A percentile compares a stretch with the other conserved stretches of the same genome.
Conservation (phyloP, 2,797 vertebrate species). For the Tachyglossus aculeatus region DNA sequence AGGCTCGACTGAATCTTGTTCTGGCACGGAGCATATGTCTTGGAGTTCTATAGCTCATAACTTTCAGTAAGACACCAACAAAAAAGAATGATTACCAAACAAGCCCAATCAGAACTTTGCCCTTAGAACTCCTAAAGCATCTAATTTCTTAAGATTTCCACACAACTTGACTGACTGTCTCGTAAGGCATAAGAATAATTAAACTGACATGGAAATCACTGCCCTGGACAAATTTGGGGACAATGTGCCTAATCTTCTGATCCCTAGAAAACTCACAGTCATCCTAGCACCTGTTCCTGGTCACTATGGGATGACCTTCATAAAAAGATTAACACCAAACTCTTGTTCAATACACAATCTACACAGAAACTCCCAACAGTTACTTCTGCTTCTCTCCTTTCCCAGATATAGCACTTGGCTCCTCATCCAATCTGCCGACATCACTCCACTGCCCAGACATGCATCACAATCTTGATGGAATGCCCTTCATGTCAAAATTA, state of each 20-base stretch:
- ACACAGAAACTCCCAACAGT: neutral
- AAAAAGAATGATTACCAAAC: slow-evolving; percentile 67
- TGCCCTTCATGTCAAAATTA: slow-evolving; percentile 11
- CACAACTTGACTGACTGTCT: slow-evolving; percentile 65
- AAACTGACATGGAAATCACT: slow-evolving; percentile 75
- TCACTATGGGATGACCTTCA: slow-evolving; percentile 49
- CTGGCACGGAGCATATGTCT: slow-evolving; percentile 59
- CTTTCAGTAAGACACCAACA: slow-evolving; percentile 61
- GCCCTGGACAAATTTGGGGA: slow-evolving; percentile 72
- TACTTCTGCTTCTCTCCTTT: neutral
- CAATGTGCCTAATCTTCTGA: slow-evolving; percentile 88
- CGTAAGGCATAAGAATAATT: slow-evolving; percentile 75
- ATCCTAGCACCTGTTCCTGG: slow-evolving; percentile 58
- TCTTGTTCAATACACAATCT: neutral
- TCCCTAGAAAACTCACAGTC: slow-evolving; percentile 65
- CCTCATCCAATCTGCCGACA: neutral
- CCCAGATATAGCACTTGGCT: slow-evolving; percentile 8
- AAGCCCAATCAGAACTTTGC: slow-evolving; percentile 66
- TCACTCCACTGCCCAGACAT: neutral
- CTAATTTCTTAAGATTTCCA: slow-evolving; percentile 63
- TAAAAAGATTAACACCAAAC: slow-evolving; percentile 46
- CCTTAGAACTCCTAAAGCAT: slow-evolving; percentile 59
- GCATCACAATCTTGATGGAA: neutral
- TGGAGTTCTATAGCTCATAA: slow-evolving; percentile 59
- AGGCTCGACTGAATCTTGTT: slow-evolving; percentile 70